A percentile compares a stretch with the other conserved stretches of the same genome.
Evolutionary conservation across 1,140 invertebrate species (phyloP).

Genomic region (Penaeus vannamei): DNA sequence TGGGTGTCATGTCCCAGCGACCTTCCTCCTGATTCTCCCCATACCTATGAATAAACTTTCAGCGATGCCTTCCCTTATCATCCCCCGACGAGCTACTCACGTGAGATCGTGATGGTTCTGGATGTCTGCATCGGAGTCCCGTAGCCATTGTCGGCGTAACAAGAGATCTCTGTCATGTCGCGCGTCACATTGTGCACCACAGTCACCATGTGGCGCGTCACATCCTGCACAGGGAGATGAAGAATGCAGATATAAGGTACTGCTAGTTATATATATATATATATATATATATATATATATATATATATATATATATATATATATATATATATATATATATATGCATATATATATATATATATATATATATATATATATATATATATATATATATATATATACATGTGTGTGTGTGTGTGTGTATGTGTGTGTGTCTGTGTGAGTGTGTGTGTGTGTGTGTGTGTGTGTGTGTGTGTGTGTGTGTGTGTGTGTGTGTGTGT

Average conservation of each 20-base stretch:
- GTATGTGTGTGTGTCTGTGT: not conserved
- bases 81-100: conserved; percentile 75
- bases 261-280: not conserved
- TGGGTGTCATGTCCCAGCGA: not conserved
- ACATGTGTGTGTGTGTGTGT: not conserved
- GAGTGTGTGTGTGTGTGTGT: not conserved
- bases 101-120: conserved; percentile 82
- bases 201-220: conserved; percentile 85
- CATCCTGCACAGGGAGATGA: conserved; percentile 75
- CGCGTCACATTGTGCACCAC: conserved; percentile 84
- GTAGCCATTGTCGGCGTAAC: conserved; percentile 88
- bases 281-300: not conserved
- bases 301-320: not conserved
- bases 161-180: conserved; percentile 87
- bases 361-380: not conserved
- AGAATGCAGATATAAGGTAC: not conserved
- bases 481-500: conserved; percentile 18
- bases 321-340: not conserved
- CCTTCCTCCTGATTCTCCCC: not conserved
- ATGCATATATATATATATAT: conserved; percentile 1
- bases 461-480: not conserved
- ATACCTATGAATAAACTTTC: conserved; percentile 19
- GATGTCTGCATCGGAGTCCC: conserved; percentile 87
- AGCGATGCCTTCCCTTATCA: conserved; percentile 31
- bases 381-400: conserved; percentile 33